A percentile compares a stretch with the other conserved stretches of the same genome.
Conservation (phyloP, 2,888 invertebrate genomes). For the Emmelina monodactyla region DNA sequence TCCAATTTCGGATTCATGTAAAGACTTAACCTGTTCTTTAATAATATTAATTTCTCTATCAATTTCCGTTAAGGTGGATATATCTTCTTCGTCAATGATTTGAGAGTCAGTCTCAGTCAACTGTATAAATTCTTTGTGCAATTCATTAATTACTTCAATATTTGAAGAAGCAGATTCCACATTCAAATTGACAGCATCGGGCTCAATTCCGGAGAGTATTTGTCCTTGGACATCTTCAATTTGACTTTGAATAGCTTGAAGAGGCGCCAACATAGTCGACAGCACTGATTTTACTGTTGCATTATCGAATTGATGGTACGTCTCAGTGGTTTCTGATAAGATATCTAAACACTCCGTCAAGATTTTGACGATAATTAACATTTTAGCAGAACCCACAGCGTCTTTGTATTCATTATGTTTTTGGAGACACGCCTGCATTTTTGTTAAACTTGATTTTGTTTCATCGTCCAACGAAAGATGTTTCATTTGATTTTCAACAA, state of each 20-base stretch:
- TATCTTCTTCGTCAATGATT: slow-evolving; percentile 26
- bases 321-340: slow-evolving; percentile 23
- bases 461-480: slow-evolving; percentile 13
- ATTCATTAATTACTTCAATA: slow-evolving; percentile 36
- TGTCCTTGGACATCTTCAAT: slow-evolving; percentile 37
- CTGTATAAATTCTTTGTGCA: slow-evolving; percentile 39
- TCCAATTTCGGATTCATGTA: slow-evolving; percentile 26
- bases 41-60: slow-evolving; percentile 40
- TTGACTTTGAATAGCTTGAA: slow-evolving; percentile 36
- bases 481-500: slow-evolving; percentile 20
- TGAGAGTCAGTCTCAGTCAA: slow-evolving; percentile 26
- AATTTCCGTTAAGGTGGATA: slow-evolving; percentile 33
- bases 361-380: slow-evolving; percentile 39
- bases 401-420: slow-evolving; percentile 37
- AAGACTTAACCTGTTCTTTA: slow-evolving; percentile 34
- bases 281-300: slow-evolving; percentile 26
- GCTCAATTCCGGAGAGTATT: slow-evolving; percentile 28
- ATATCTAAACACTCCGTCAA: slow-evolving; percentile 39
- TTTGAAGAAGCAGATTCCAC: slow-evolving; percentile 38
- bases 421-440: slow-evolving; percentile 26
- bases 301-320: slow-evolving; percentile 15
- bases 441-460: slow-evolving; percentile 20
- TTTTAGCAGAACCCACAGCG: slow-evolving; percentile 32
- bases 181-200: slow-evolving; percentile 33
- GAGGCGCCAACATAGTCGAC: slow-evolving; percentile 35